These are phyloP conservation scores for Platichthys stellatus DNA, from an alignment of 2,113 vertebrate species.

Conservation along the genomic window DNA sequence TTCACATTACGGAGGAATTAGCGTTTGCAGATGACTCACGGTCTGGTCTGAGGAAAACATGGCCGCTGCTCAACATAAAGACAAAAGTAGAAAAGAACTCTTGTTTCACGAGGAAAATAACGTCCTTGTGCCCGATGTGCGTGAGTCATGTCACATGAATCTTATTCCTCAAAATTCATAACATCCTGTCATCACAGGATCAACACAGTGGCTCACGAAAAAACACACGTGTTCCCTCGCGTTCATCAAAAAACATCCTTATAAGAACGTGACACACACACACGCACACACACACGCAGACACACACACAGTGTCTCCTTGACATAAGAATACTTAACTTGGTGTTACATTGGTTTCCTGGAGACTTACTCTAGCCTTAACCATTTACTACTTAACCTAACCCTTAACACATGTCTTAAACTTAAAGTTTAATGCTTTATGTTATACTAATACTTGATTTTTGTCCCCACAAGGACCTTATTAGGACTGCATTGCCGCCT, in stretches of 20 bases:
- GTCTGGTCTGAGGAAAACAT: slow-evolving; percentile 32
- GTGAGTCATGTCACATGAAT: slow-evolving; percentile 48
- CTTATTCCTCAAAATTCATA: slow-evolving; percentile 44
- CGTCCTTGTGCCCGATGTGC: slow-evolving; percentile 19
- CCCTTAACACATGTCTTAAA: not conserved
- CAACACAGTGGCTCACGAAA: slow-evolving; percentile 15
- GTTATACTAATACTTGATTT: no score
- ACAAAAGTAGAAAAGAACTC: slow-evolving; percentile 43
- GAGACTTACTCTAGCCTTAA: not conserved
- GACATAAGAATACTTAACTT: not conserved
- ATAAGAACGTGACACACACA: slow-evolving; percentile 1
- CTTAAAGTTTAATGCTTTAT: no score
- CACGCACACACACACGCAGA: slow-evolving; percentile 7
- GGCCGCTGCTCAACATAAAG: not conserved
- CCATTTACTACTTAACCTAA: not conserved
- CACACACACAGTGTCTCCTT: slow-evolving; percentile 3
- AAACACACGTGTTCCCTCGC: slow-evolving; percentile 16
- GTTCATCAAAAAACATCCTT: not conserved
- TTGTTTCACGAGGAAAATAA: slow-evolving; percentile 37
- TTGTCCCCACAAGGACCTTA: no score
- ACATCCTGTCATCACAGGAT: slow-evolving; percentile 46
- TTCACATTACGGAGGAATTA: slow-evolving; percentile 58
- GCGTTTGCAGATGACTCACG: slow-evolving; percentile 46
- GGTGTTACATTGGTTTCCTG: not conserved
- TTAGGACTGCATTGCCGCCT: no score